Percentiles rank a stretch among this genome's conserved stretches.
These are phyloP conservation scores for Champsocephalus esox DNA, from an alignment of 2,797 vertebrate genomes.

Conservation along the genomic window DNA sequence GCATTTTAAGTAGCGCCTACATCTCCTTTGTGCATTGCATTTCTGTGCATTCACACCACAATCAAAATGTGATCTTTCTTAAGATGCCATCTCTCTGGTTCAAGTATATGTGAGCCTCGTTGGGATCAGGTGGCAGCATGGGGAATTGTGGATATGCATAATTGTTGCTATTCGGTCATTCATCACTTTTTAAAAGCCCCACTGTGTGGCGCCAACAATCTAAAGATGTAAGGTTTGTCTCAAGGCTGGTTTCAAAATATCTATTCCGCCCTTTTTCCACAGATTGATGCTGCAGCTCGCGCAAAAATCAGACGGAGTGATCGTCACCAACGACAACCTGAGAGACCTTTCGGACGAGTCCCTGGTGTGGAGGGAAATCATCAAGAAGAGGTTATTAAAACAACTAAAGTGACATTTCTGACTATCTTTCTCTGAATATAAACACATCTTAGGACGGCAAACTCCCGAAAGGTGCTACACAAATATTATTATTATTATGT, in stretches of 20 bases:
- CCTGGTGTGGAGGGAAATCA: slow-evolving; percentile 86
- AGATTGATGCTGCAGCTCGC: slow-evolving; percentile 91
- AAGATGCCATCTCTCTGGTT: neutral
- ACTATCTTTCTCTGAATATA: neutral
- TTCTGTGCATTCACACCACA: neutral
- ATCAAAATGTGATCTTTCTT: neutral
- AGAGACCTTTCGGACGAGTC: slow-evolving; percentile 90
- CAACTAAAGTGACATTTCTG: neutral
- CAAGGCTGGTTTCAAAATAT: neutral
- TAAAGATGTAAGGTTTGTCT: neutral
- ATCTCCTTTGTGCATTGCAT: neutral
- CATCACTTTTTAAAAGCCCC: neutral
- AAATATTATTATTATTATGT: too few relatives aligned
- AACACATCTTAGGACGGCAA: too few relatives aligned
- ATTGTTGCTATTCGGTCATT: neutral
- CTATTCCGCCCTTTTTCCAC: slow-evolving; percentile 1
- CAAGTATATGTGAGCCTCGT: neutral
- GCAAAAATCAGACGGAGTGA: slow-evolving; percentile 87
- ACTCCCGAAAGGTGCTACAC: too few relatives aligned
- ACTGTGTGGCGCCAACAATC: neutral
- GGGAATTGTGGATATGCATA: neutral
- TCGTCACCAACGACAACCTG: slow-evolving; percentile 93
- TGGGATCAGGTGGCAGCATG: neutral
- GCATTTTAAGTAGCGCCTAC: neutral
- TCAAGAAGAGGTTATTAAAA: slow-evolving; percentile 87